Conservation (phyloP, 2,888 invertebrate species). For the Limnephilus auricula region DNA sequence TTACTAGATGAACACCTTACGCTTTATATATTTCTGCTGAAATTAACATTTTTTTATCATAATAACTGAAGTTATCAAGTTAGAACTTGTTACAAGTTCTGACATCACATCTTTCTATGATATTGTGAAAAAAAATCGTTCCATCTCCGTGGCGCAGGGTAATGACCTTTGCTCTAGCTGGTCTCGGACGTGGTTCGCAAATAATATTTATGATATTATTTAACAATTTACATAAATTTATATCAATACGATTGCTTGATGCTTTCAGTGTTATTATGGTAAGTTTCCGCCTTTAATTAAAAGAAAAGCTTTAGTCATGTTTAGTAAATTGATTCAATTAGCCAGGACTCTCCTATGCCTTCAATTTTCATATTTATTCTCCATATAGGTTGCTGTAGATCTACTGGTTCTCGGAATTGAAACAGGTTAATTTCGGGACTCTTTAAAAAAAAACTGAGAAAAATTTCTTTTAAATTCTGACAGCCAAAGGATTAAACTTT, state of each 20-base stretch:
- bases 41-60: neutral
- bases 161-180: no score
- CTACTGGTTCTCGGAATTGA: no score
- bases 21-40: neutral
- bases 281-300: no score
- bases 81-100: neutral
- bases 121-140: neutral
- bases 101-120: neutral
- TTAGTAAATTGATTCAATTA: no score
- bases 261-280: no score
- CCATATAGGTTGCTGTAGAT: no score
- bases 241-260: no score
- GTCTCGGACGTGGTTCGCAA: neutral
- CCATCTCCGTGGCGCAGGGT: neutral
- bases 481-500: no score
- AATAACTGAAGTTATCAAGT: neutral
- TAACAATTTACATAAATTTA: no score
- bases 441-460: neutral
- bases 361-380: neutral
- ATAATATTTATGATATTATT: neutral
- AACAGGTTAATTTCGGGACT: rapidly evolving
- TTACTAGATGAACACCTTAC: neutral
- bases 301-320: no score
- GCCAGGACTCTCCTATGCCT: no score
- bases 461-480: no score